Evolutionary conservation across 2,888 invertebrate genomes (phyloP).

Genomic region (Platycheirus rosarum): DNA sequence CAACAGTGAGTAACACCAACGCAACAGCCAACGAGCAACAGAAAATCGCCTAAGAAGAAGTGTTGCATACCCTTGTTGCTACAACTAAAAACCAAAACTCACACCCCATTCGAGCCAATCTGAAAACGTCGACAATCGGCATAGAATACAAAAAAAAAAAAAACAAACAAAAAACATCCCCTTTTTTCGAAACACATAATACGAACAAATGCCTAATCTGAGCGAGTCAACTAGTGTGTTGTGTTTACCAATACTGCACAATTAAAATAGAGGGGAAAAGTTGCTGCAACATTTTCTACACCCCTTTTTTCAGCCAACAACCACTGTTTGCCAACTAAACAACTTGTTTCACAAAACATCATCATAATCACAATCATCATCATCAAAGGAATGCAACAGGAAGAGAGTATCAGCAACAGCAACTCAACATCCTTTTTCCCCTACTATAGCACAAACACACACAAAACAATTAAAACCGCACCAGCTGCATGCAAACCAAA

Average conservation of each 20-base stretch:
- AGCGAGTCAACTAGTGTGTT: slow-evolving; percentile 70
- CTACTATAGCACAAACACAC: slow-evolving; percentile 21
- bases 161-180: slow-evolving; percentile 41
- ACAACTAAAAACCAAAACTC: slow-evolving; percentile 35
- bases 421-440: slow-evolving; percentile 59
- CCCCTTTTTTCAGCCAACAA: neutral
- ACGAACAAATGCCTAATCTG: slow-evolving; percentile 49
- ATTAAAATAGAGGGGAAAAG: slow-evolving; percentile 54
- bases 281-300: slow-evolving; percentile 64
- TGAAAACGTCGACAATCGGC: slow-evolving; percentile 5
- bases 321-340: neutral
- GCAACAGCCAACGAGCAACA: slow-evolving; percentile 63
- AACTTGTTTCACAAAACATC: slow-evolving; percentile 18
- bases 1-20: slow-evolving; percentile 47
- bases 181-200: slow-evolving; percentile 61
- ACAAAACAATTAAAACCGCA: slow-evolving; percentile 40
- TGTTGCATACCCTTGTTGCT: slow-evolving; percentile 57
- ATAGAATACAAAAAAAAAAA: slow-evolving; percentile 27
- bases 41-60: slow-evolving; percentile 36
- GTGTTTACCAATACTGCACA: slow-evolving; percentile 62
- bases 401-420: slow-evolving; percentile 29
- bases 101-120: slow-evolving; percentile 49
- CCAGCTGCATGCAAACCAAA: slow-evolving; percentile 54
- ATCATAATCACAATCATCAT: slow-evolving; percentile 49
- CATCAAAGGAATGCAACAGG: slow-evolving; percentile 73